These are phyloP conservation scores for Lepeophtheirus salmonis DNA, from an alignment of 1,140 invertebrate species.

Conservation along the genomic window DNA sequence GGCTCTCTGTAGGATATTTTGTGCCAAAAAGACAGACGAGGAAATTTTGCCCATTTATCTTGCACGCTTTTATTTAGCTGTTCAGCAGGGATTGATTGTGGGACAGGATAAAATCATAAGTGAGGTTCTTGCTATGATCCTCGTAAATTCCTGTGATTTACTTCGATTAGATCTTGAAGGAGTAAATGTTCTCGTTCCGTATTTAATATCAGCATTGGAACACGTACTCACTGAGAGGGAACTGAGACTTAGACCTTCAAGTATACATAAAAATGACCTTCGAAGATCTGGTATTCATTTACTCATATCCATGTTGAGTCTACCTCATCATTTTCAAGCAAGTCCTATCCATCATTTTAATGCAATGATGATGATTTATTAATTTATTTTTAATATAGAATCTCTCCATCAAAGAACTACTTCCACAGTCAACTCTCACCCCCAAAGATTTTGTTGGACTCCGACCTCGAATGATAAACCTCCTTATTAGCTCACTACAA, in stretches of 20 bases:
- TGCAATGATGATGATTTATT: not conserved
- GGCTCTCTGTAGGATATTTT: conserved; percentile 81
- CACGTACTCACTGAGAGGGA: conserved; percentile 59
- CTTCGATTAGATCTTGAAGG: conserved; percentile 81
- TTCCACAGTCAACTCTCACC: conserved; percentile 32
- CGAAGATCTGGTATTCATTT: conserved; percentile 73
- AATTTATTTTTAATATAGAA: conserved; percentile 31
- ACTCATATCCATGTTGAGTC: conserved; percentile 62
- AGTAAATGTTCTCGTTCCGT: conserved; percentile 68
- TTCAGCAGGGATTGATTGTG: conserved; percentile 57
- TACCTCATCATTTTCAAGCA: conserved; percentile 64
- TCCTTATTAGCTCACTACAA: conserved; percentile 62
- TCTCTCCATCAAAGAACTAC: conserved; percentile 45
- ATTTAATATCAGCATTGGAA: conserved; percentile 70
- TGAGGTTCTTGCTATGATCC: conserved; percentile 51
- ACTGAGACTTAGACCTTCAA: conserved; percentile 31
- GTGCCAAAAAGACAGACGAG: conserved; percentile 86
- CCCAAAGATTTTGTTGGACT: conserved; percentile 51
- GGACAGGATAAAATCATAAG: conserved; percentile 25
- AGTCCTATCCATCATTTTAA: not conserved
- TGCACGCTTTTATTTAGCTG: conserved; percentile 75
- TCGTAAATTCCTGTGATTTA: conserved; percentile 56
- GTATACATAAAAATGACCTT: conserved; percentile 37
- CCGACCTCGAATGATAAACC: conserved; percentile 56
- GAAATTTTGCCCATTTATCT: conserved; percentile 83